Base-by-base conservation (phyloP, 2,888 invertebrate species). In the Caenorhabditis doughertyi region DNA sequence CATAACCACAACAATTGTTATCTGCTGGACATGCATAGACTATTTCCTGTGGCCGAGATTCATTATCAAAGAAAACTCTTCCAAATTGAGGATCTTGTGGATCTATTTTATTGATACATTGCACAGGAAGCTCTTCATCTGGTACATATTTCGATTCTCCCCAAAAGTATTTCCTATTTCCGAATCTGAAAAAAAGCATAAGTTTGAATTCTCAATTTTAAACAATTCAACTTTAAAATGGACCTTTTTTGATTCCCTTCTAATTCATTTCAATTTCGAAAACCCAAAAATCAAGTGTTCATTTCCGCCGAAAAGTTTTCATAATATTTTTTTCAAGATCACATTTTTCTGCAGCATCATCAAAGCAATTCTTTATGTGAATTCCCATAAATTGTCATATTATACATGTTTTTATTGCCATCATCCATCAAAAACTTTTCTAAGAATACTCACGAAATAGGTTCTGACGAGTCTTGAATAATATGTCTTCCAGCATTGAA, bases 71-170 rank as follows among this genome's bases (percentile, higher is more conserved):
- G 67, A 74, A 84, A 7, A 83, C 84, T 55, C 67, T 55, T 18
- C 85, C 84, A 32, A 85, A 79, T 58, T 85, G 85, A 7, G 85
- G 85, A 81, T 85, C 85, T 29, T 81, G 73, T 8, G 85, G 85
- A 64, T 85, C 85, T n/a, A 85, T 84, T 21, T 79, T 76, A 44
- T 85, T 79, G 42, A 85, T 72, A 32, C 85, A 85, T 53, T 84
- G 83, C 7, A 77, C 71, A 1, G 85, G 85, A 29, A 72, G 58
- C 18, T 77, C 67, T 21, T 85, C 85, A 47, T 72, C 62, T 2
- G 81, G 80, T 8, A 76, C 68, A 55, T 77, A 80, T 29, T 64
- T 62, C 2, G 64, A 21, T 35, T 81, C 79, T 16, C 83, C 85
- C 85, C 85, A 85, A 53, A 56, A 85, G 55, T 85, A 85, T 42